These are phyloP conservation scores for Meghimatium bilineatum DNA, from an alignment of 2,888 invertebrate genomes.

Conservation along the genomic window DNA sequence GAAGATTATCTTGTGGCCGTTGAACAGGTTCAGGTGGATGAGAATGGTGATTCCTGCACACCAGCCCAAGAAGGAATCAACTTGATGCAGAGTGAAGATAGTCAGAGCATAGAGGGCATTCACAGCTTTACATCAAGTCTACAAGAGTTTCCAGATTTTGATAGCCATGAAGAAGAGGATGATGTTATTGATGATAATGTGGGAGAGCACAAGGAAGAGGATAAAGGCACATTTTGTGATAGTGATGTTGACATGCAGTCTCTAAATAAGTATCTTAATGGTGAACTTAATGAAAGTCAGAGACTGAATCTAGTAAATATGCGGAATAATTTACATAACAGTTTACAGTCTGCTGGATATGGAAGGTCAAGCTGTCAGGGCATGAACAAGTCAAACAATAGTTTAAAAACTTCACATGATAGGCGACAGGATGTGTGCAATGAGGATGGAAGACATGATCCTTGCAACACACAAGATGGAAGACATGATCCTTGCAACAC, in stretches of 20 bases:
- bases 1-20: background rate
- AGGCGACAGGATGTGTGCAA: background rate
- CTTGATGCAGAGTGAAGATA: background rate
- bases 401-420: background rate
- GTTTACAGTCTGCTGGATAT: background rate
- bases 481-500: too few relatives aligned
- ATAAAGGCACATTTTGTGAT: background rate
- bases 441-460: background rate
- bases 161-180: background rate
- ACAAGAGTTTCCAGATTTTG: conserved; percentile 9
- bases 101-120: background rate
- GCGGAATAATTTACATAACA: background rate
- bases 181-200: background rate
- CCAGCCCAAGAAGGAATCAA: background rate
- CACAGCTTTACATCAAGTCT: background rate
- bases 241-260: conserved; percentile 11
- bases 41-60: background rate
- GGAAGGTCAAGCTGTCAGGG: too few relatives aligned
- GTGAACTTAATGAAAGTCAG: conserved; percentile 1
- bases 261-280: background rate
- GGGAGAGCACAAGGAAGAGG: background rate
- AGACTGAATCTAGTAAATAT: background rate
- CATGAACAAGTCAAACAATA: background rate
- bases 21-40: background rate
- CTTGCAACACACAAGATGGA: background rate